Evolutionary conservation across 2,797 vertebrate species (phyloP), one percentile per base, ranked within the genome.

Genomic region (Enteromius thamalakanensis): DNA sequence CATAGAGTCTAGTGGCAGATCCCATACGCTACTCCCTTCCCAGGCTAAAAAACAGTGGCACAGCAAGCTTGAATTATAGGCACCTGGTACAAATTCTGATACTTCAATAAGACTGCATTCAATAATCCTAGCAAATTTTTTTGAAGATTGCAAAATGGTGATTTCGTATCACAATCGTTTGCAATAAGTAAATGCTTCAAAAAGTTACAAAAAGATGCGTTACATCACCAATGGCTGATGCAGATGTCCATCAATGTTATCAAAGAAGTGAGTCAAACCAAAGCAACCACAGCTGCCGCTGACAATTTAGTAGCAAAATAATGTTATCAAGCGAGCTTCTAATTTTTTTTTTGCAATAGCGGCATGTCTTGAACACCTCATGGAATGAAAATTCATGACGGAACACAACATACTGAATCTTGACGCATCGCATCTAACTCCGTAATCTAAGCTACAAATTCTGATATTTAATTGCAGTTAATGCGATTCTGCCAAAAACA

Each of bases 1-100:
- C 84, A 97, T 87, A 67, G 96, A 94, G 88, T 99, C 98, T 84
- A 98, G 95, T 26, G 98, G 98, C 90, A 99, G 94, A 93, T 99
- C 98, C 98, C 98, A 99, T 64, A 99, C 98, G 79, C 98, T 99
- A 93, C 95, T 94, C 89, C 97, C 96, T 91, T 99, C 98, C 98
- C 98, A 99, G 58, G 97, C 98, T 78, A 96, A 96, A 97, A 87
- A 53, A 26, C 75, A 87, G 11, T 86, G 19, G 26, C 17, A 77
- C 6, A 29, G 10, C 29, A 55, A 49, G 40, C 15, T 58, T 78
- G 2, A 64, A 64, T 17, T 32, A 29, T 9, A 32, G 6, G 15
- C 62, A 64, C 32, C 62, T 32, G 15, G 62, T 15, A 70, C 12
- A 47, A 26, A 47, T 26, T 2, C 68, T 47, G 40, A 71, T 32